Conservation (phyloP, 2,113 vertebrate species). For the Podarcis muralis region DNA sequence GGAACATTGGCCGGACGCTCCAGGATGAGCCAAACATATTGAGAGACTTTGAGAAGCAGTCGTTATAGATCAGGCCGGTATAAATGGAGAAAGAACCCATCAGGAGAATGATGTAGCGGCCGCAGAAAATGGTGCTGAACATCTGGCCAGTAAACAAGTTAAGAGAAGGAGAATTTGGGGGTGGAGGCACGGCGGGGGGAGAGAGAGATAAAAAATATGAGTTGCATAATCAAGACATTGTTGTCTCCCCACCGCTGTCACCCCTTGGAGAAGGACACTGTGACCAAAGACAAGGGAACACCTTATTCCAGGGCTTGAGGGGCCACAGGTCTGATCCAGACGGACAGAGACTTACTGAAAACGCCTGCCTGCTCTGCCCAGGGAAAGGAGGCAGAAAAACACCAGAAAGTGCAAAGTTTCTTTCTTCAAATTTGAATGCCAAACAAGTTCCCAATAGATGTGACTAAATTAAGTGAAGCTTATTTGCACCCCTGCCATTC, state of each 20-base stretch:
- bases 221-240: not conserved
- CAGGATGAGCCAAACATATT: slow-evolving; percentile 95
- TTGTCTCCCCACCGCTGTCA: not conserved
- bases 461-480: not conserved
- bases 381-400: not conserved
- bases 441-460: not conserved
- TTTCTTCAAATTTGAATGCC: not conserved
- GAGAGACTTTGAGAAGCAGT: slow-evolving; percentile 97
- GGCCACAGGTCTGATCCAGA: not conserved
- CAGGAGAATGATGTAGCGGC: slow-evolving; percentile 95
- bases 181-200: not conserved
- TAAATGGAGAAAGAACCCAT: slow-evolving; percentile 98
- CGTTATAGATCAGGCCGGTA: slow-evolving; percentile 97
- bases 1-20: slow-evolving; percentile 94
- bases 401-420: not conserved
- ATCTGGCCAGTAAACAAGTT: slow-evolving; percentile 76
- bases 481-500: not conserved
- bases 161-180: not conserved
- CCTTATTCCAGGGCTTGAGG: not conserved
- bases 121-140: slow-evolving; percentile 93
- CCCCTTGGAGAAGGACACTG: not conserved
- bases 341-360: not conserved
- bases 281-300: not conserved
- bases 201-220: no score
- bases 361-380: not conserved